These are phyloP conservation scores for Merluccius polli DNA, from an alignment of 2,797 vertebrate genomes.

Conservation along the genomic window DNA sequence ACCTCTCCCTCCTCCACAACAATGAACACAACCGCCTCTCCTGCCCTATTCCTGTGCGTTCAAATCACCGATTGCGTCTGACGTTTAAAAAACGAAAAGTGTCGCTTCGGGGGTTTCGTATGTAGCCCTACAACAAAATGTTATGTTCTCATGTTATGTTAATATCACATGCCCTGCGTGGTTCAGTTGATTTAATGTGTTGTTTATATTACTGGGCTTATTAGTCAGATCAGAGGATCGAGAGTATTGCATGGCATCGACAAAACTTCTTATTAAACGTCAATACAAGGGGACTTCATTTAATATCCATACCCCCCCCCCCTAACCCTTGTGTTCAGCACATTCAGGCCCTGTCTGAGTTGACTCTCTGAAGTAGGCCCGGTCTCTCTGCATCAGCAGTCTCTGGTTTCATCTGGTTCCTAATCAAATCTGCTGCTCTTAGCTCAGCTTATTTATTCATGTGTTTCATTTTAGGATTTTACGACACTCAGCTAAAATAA, in stretches of 20 bases:
- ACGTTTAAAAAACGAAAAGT: background rate
- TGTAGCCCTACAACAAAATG: background rate
- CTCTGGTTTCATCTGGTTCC: slow-evolving; percentile 5
- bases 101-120: background rate
- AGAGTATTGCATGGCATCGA: background rate
- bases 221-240: background rate
- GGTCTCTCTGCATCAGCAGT: slow-evolving; percentile 3
- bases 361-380: background rate
- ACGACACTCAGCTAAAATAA: slow-evolving; percentile 2
- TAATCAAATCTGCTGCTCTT: slow-evolving; percentile 1
- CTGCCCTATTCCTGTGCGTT: slow-evolving; percentile 51
- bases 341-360: slow-evolving; percentile 1
- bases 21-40: slow-evolving; percentile 47
- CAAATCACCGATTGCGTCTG: slow-evolving; percentile 16
- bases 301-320: background rate
- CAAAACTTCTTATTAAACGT: background rate
- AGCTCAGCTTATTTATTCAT: slow-evolving; percentile 3
- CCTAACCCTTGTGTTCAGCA: slow-evolving; percentile 3
- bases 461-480: background rate
- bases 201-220: background rate
- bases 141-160: slow-evolving; percentile 1
- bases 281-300: slow-evolving; percentile 2
- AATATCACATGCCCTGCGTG: background rate
- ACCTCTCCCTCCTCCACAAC: slow-evolving; percentile 20
- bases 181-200: background rate